Evolutionary conservation across 2,113 vertebrate species (phyloP).

Genomic region (Vulpes vulpes): DNA sequence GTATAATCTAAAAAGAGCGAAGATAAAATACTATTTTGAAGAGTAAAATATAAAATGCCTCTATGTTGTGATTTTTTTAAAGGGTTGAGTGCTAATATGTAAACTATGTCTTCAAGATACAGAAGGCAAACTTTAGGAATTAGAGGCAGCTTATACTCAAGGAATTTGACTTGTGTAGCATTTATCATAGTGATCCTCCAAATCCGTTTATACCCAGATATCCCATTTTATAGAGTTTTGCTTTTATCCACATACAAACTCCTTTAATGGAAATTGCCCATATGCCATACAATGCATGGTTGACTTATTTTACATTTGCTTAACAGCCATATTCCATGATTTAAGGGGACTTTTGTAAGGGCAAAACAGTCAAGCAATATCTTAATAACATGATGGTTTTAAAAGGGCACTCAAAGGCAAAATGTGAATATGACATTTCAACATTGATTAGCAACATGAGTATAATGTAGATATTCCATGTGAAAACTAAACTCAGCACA

Average conservation of each 20-base stretch:
- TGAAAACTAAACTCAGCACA: constrained; percentile 45
- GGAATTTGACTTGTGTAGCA: constrained; percentile 42
- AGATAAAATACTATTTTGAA: constrained; percentile 6
- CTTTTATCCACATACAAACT: constrained; percentile 79
- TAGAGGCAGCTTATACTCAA: constrained; percentile 16
- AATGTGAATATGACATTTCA: constrained; percentile 69
- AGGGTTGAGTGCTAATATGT: constrained; percentile 46
- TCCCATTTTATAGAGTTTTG: constrained; percentile 76
- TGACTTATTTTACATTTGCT: constrained; percentile 84
- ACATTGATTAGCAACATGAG: constrained; percentile 69
- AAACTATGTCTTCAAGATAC: constrained; percentile 31
- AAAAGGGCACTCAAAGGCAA: constrained; percentile 69
- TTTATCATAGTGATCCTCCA: constrained; percentile 42
- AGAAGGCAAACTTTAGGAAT: constrained; percentile 39
- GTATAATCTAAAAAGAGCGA: not conserved
- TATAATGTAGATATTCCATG: constrained; percentile 22
- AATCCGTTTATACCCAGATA: constrained; percentile 43
- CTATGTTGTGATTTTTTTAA: not conserved
- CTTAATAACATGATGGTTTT: constrained; percentile 61
- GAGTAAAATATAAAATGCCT: not conserved
- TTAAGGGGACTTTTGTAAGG: constrained; percentile 70
- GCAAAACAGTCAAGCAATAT: constrained; percentile 72
- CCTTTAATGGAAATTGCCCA: constrained; percentile 78
- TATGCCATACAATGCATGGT: constrained; percentile 27
- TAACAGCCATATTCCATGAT: constrained; percentile 77